Conservation (phyloP, 1,140 invertebrate species). For the Formica selysi region DNA sequence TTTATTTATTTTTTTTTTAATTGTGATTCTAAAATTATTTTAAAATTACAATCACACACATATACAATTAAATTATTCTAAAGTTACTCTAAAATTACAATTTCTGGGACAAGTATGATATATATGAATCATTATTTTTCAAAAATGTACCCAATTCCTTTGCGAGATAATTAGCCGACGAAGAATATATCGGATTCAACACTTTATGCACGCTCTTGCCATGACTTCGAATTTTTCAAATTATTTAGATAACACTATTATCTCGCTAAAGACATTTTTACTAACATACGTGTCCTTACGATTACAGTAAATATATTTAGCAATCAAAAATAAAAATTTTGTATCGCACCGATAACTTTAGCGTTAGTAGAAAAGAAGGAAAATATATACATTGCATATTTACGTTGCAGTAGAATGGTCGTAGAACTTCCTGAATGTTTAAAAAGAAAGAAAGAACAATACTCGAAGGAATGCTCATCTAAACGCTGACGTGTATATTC, state of each 20-base stretch:
- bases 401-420: background rate
- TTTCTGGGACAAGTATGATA: background rate
- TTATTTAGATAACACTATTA: conserved; percentile 4
- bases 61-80: background rate
- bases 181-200: conserved; percentile 1
- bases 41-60: background rate
- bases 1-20: background rate
- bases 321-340: background rate
- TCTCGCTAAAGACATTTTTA: conserved; percentile 6
- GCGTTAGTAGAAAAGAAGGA: background rate
- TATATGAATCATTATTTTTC: background rate
- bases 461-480: conserved; percentile 34
- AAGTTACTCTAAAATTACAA: background rate
- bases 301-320: background rate
- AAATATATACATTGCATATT: conserved; percentile 1
- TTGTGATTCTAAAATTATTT: background rate
- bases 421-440: conserved; percentile 4
- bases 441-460: background rate
- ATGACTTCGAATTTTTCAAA: background rate
- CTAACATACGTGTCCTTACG: background rate
- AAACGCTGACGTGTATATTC: conserved; percentile 24
- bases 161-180: background rate
- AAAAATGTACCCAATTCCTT: conserved; percentile 2
- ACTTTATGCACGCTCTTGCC: background rate
- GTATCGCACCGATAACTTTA: background rate